These are phyloP conservation scores for Etheostoma cragini DNA, from an alignment of 2,113 vertebrate genomes.

Conservation along the genomic window DNA sequence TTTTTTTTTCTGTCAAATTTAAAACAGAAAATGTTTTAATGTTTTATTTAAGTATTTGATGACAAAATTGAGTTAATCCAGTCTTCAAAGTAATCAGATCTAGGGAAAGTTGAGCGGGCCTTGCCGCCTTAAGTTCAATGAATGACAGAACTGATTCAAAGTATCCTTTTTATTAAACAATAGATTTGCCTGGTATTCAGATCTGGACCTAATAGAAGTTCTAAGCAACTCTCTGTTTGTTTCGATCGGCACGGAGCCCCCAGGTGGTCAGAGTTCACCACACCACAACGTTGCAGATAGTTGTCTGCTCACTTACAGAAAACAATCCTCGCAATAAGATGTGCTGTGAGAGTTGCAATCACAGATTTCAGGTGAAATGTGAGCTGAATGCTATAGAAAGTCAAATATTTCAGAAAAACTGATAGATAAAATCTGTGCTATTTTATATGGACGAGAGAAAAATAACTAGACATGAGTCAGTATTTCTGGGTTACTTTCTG, in stretches of 20 bases:
- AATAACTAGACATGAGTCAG: background rate
- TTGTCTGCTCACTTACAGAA: slow-evolving; percentile 18
- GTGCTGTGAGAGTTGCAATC: background rate
- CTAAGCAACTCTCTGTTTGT: slow-evolving; percentile 35
- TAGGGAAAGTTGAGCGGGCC: background rate
- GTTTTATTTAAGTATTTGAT: slow-evolving; percentile 9
- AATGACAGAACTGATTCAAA: slow-evolving; percentile 4
- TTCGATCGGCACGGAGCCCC: slow-evolving; percentile 26
- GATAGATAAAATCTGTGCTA: background rate
- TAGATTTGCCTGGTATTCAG: slow-evolving; percentile 12
- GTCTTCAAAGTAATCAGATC: slow-evolving; percentile 34
- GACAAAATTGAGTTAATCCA: slow-evolving; percentile 21
- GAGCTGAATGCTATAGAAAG: background rate
- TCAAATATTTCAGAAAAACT: background rate
- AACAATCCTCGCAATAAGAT: slow-evolving; percentile 7
- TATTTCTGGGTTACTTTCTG: background rate
- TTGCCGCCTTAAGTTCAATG: slow-evolving; percentile 11
- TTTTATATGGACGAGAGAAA: background rate
- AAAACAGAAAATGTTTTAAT: slow-evolving; percentile 31
- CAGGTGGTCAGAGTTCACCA: slow-evolving; percentile 32
- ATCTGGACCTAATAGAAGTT: slow-evolving; percentile 49
- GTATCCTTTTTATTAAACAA: slow-evolving; percentile 26
- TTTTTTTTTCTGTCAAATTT: slow-evolving; percentile 12
- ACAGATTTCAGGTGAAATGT: slow-evolving; percentile 1
- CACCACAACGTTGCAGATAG: slow-evolving; percentile 35